Evolutionary conservation across 2,888 invertebrate species (phyloP).

Genomic region (Monochamus alternatus): DNA sequence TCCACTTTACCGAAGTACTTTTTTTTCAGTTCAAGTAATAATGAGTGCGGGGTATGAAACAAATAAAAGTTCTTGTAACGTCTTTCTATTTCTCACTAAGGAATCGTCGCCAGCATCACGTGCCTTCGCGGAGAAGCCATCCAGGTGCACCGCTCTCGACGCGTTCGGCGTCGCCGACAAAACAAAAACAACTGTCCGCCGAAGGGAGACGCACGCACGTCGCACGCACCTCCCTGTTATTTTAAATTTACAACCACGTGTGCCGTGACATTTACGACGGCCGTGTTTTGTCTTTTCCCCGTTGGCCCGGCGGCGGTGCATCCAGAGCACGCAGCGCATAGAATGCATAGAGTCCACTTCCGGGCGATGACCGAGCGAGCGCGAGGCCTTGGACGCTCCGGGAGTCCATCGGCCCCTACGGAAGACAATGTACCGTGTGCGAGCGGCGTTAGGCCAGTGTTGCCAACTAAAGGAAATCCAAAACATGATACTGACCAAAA

Average conservation of each 20-base stretch:
- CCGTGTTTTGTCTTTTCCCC: not conserved
- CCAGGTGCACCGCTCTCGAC: no score
- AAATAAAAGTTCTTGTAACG: no score
- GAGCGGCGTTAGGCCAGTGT: not conserved
- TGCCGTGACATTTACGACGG: conserved; percentile 31
- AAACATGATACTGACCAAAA: no score
- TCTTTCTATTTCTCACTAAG: no score
- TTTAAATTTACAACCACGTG: conserved; percentile 21
- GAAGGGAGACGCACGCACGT: not conserved
- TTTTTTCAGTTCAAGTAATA: no score
- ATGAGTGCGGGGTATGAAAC: no score
- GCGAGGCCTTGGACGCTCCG: conserved; percentile 59
- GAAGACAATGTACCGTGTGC: conserved; percentile 54
- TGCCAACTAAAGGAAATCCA: no score
- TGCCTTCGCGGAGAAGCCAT: no score
- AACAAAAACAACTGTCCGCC: not conserved
- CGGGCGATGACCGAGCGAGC: conserved; percentile 58
- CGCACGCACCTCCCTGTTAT: not conserved
- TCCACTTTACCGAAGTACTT: no score
- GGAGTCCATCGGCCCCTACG: conserved; percentile 60
- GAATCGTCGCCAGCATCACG: no score
- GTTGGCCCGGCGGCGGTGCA: conserved; percentile 4
- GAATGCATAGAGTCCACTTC: conserved; percentile 56
- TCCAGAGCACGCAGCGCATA: conserved; percentile 18
- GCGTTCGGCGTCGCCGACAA: no score